Conservation (phyloP, 1,140 invertebrate species). For the Sycophila sp. region DNA sequence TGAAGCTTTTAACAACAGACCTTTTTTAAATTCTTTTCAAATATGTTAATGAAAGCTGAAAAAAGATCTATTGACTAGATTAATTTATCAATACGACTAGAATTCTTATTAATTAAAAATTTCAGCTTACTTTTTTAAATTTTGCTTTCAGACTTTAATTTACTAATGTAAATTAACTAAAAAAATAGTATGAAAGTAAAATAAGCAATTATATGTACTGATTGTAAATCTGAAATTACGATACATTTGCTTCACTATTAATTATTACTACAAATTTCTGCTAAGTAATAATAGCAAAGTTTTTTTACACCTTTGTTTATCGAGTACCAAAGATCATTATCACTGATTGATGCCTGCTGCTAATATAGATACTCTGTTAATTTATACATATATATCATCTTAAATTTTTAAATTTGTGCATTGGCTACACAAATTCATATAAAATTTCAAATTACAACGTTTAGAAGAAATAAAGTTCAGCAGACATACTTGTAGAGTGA, state of each 20-base stretch:
- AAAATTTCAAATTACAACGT: conserved; percentile 7
- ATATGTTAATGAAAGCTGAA: conserved; percentile 42
- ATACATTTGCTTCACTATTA: conserved; percentile 48
- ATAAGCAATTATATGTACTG: conserved; percentile 13
- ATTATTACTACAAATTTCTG: conserved; percentile 47
- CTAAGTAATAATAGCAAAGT: conserved; percentile 38
- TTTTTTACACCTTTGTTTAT: conserved; percentile 11
- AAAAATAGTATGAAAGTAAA: conserved; percentile 26
- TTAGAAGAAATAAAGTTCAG: conserved; percentile 46
- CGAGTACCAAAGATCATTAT: conserved; percentile 21
- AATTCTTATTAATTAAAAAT: conserved; percentile 46
- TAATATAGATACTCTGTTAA: background rate
- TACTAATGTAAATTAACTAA: conserved; percentile 9
- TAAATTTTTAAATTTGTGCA: background rate
- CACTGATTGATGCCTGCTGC: conserved; percentile 3
- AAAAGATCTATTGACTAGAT: conserved; percentile 57
- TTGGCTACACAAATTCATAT: background rate
- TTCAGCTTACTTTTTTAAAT: conserved; percentile 20
- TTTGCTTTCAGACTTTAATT: conserved; percentile 27
- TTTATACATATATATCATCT: background rate
- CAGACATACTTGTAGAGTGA: conserved; percentile 39
- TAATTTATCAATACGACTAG: conserved; percentile 57
- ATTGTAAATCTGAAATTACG: conserved; percentile 27
- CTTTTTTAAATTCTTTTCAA: conserved; percentile 13
- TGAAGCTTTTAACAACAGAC: conserved; percentile 26